Base-by-base conservation (phyloP, 2,888 invertebrate genomes). In the Tenodera sinensis region DNA sequence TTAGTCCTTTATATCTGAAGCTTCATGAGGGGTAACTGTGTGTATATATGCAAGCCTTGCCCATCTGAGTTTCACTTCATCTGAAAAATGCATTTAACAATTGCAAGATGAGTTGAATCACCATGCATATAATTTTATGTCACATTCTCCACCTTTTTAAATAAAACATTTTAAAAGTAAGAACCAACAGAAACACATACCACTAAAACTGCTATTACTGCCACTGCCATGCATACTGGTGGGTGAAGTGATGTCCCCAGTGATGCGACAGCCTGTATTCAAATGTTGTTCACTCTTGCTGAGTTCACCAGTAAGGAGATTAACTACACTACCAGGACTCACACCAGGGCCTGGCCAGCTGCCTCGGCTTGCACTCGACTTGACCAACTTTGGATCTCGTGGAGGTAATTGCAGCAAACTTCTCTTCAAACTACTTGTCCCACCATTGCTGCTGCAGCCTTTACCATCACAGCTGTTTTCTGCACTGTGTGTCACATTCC, bases 311-410 rank as follows among this genome's bases (percentile, higher is more conserved):
- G 95, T 95, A 7, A 94, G 91, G 87, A 95, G 92, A 83, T 90
- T 89, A n/a, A 89, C 90, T 15, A 90, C 89, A 42, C 90, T 89
- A n/a, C 89, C 90, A 1, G 90, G 90, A 71, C 91, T 94, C 8
- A 94, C 93, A 84, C 96, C 96, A 0, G 97, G 97, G 0, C 97
- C 97, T 0, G 97, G 97, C 97, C 97, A 98, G 4, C 97, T 97
- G 0, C 97, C 97, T 85, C 97, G 94, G 0, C 97, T 97, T 0
- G 97, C 96, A 28, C 96, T 96, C 2, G 96, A 96, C 93, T 97
- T 97, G 0, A 95, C 95, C 81, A 96, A 95, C 92, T 97, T 97
- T 0, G 95, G 95, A 92, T 97, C 97, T 83, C 97, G 94, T 0
- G 96, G 95, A 27, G 96, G 96, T 91, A 96, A 94, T 93, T 96